Percentiles rank a stretch among this genome's conserved stretches.
Evolutionary conservation across 2,113 vertebrate genomes (phyloP).

Genomic region (Chrysochloris asiatica): DNA sequence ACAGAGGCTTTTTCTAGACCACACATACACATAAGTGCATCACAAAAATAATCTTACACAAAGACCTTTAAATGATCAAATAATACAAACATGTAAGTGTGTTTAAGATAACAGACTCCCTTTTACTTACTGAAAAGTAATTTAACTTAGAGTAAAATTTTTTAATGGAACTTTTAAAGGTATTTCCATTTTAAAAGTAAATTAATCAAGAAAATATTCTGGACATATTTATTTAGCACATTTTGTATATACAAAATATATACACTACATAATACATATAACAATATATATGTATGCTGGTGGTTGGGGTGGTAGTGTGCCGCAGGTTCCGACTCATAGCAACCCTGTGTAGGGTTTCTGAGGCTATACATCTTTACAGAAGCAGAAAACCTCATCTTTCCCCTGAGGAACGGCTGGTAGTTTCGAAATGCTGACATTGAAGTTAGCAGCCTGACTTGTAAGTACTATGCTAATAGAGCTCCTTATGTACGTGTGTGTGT

Average conservation of each 20-base stretch:
- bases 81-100: slow-evolving; percentile 60
- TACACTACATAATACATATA: neutral
- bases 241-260: slow-evolving; percentile 26
- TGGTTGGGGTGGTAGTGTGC: no score
- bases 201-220: slow-evolving; percentile 29
- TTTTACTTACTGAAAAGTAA: slow-evolving; percentile 51
- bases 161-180: slow-evolving; percentile 24
- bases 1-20: neutral
- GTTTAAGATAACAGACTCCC: slow-evolving; percentile 8
- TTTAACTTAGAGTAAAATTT: slow-evolving; percentile 33
- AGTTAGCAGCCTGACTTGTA: no score
- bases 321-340: no score
- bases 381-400: no score
- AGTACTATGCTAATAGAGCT: no score
- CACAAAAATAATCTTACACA: slow-evolving; percentile 75
- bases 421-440: no score
- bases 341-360: no score
- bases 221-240: neutral
- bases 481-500: no score
- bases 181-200: slow-evolving; percentile 41
- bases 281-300: neutral
- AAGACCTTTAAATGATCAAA: slow-evolving; percentile 76
- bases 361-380: no score
- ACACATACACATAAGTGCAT: neutral
- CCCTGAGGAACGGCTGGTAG: no score